Evolutionary conservation across 1,140 invertebrate species (phyloP).

Genomic region (Pectinophora gossypiella): DNA sequence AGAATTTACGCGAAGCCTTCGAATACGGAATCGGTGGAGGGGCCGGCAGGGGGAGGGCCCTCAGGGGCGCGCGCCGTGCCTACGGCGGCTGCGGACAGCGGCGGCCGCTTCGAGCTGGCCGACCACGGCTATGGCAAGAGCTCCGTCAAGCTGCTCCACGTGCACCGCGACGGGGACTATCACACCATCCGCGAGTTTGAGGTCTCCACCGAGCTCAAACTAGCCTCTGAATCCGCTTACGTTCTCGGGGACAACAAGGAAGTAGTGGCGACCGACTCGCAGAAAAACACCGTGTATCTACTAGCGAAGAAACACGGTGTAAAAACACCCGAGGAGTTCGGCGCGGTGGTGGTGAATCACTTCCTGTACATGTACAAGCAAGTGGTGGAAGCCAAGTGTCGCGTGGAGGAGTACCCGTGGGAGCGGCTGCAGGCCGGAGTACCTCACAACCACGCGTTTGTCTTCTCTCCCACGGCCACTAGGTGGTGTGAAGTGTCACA

Average conservation of each 20-base stretch:
- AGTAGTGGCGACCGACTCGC: constrained; percentile 87
- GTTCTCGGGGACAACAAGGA: constrained; percentile 80
- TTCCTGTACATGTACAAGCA: constrained; percentile 84
- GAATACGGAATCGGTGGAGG: constrained; percentile 47
- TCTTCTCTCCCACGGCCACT: constrained; percentile 79
- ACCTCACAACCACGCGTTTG: constrained; percentile 84
- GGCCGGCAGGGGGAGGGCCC: constrained; percentile 6
- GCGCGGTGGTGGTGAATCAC: constrained; percentile 80
- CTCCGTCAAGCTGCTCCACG: constrained; percentile 82
- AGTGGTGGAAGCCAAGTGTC: constrained; percentile 80
- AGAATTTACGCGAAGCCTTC: constrained; percentile 70
- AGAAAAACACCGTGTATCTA: constrained; percentile 89
- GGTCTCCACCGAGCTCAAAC: constrained; percentile 82
- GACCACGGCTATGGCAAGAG: constrained; percentile 85
- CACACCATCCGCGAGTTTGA: constrained; percentile 84
- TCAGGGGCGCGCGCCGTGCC: constrained; percentile 23
- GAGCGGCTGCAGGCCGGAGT: constrained; percentile 78
- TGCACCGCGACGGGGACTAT: constrained; percentile 78
- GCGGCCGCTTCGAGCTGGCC: constrained; percentile 77
- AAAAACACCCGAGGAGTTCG: constrained; percentile 84
- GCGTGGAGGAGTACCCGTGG: constrained; percentile 85
- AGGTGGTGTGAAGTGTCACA: constrained; percentile 81
- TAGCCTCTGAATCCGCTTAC: constrained; percentile 81
- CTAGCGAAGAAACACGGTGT: constrained; percentile 86
- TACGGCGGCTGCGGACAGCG: constrained; percentile 54